Percentiles rank a stretch among this genome's conserved stretches.
phyloP scores from a whole-genome alignment of 2,113 vertebrate genomes.

The Columba livia region DNA sequence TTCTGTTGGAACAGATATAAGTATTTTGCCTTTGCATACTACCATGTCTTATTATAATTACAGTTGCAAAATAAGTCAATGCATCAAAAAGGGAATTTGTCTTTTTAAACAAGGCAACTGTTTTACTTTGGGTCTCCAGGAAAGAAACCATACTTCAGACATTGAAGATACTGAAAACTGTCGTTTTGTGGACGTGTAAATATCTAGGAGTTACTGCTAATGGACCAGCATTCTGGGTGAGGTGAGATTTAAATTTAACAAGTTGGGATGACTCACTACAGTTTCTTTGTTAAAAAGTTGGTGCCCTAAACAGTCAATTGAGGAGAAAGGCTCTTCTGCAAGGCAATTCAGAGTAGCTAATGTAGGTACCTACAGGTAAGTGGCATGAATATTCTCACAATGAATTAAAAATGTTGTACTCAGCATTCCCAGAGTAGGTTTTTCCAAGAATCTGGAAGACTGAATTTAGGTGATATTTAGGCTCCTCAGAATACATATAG shows the following conservation, averaged over 20 bases:
- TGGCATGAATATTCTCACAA: not conserved
- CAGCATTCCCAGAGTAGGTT: not conserved
- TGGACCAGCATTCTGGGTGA: not conserved
- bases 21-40: not conserved
- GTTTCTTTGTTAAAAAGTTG: not conserved
- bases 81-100: not conserved
- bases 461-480: not conserved
- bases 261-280: not conserved
- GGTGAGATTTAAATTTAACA: not conserved
- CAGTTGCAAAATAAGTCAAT: not conserved
- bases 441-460: not conserved
- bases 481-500: not conserved
- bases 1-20: not conserved
- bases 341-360: not conserved
- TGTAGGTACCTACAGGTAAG: not conserved
- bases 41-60: not conserved
- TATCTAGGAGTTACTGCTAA: not conserved
- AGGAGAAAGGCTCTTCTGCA: not conserved
- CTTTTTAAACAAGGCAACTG: not conserved
- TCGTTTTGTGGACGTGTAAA: not conserved
- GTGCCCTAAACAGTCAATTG: not conserved
- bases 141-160: not conserved
- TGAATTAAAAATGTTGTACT: not conserved
- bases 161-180: not conserved
- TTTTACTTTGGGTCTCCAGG: not conserved